Evolutionary conservation across 2,113 vertebrate species (phyloP), one percentile per base, ranked within the genome.

Genomic region (Ceratotherium simum): DNA sequence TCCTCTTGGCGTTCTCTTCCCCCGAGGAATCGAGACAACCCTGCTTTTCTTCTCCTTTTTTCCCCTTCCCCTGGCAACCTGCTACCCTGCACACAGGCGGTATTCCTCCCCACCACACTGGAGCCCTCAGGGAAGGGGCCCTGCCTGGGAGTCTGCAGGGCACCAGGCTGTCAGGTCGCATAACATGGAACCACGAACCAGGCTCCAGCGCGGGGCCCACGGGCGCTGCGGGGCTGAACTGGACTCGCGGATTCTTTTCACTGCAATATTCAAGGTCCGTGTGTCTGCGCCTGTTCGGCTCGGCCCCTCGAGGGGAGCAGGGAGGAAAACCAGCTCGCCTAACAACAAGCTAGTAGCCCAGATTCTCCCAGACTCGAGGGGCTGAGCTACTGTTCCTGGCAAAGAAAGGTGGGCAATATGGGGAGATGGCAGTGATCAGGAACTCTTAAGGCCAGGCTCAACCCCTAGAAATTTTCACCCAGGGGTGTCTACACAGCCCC

Each of bases 171-270:
- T n/a, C 46, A 29, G 79, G 78, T 23, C 2, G 3, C 1, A 6
- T 7, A 8, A 0, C 0, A 2, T 14, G 5, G 25, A 72, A 31
- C 36, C 67, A 42, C 76, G 75, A 23, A 39, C 62, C 60, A 4
- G 1, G 18, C 14, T 36, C 21, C 89, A 58, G 9, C 12, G 7
- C 0, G 25, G 54, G 23, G 75, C 67, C 29, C 0, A 0, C 4
- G 11, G 27, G 16, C 31, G 36, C 56, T 2, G 10, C 46, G 12
- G 0, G 13, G 31, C 62, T n/a, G n/a, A 31, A 18, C 56, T 10
- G 13, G 36, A 60, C 62, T 42, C 29, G 4, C n/a, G 17, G 11
- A 16, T 8, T 58, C 60, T 90, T 16, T 10, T 92, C 64, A 27
- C 6, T 13, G 51, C 8, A 6, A 1, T 5, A 8, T 8, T 64